phyloP scores from a whole-genome alignment of 2,888 invertebrate species.

The Tiliacea aurago region DNA sequence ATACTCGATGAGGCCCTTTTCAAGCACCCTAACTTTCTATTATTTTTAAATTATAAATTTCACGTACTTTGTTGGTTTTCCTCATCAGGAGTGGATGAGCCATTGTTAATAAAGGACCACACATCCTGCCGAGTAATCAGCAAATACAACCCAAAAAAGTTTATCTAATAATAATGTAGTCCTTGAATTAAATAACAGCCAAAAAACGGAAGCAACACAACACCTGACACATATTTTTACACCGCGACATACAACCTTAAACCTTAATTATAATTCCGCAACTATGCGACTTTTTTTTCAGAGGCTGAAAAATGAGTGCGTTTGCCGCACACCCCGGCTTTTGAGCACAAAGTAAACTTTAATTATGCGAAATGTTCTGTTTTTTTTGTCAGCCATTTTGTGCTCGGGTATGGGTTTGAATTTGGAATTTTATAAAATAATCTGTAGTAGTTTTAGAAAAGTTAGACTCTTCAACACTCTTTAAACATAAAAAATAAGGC shows the following conservation, averaged over 20 bases:
- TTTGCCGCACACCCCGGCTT: constrained; percentile 51
- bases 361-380: constrained; percentile 44
- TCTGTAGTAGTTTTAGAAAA: background rate
- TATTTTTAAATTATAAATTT: constrained; percentile 15
- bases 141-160: background rate
- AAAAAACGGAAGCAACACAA: constrained; percentile 28
- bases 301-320: constrained; percentile 56
- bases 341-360: constrained; percentile 61
- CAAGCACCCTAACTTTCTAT: background rate
- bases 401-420: constrained; percentile 24
- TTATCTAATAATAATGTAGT: background rate
- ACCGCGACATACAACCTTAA: constrained; percentile 34
- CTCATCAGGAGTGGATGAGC: background rate
- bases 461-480: background rate
- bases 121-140: background rate
- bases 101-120: background rate
- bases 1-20: background rate
- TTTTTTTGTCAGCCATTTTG: constrained; percentile 44
- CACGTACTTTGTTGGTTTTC: background rate
- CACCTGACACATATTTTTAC: constrained; percentile 37
- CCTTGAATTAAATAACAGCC: constrained; percentile 8
- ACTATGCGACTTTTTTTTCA: constrained; percentile 49
- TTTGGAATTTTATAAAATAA: constrained; percentile 36
- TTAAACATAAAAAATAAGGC: too few relatives aligned
- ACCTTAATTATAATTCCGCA: constrained; percentile 55